A percentile compares a stretch with the other conserved stretches of the same genome.
Evolutionary conservation across 2,888 invertebrate genomes (phyloP).

Genomic region (Drosophila prolongata): DNA sequence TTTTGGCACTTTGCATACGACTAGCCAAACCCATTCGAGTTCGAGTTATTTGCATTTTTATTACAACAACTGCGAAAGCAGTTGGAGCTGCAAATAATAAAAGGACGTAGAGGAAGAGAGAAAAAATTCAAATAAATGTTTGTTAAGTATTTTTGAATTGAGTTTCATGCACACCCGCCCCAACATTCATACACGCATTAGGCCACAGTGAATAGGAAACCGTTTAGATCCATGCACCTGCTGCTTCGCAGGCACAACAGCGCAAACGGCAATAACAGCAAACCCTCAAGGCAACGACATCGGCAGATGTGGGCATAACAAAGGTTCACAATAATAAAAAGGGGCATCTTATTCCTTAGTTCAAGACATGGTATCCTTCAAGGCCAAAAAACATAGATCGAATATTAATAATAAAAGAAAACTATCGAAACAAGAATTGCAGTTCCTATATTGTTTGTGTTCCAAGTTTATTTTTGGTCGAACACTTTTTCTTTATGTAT

Average conservation of each 20-base stretch:
- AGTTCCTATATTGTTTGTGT: too few species aligned
- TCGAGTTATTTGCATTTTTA: slow-evolving; percentile 76
- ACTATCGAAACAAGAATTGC: too few species aligned
- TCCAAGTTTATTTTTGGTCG: too few species aligned
- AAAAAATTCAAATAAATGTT: slow-evolving; percentile 76
- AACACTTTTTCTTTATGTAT: too few species aligned
- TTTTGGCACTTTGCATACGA: slow-evolving; percentile 76
- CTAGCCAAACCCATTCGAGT: slow-evolving; percentile 62
- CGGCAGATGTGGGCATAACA: slow-evolving; percentile 28
- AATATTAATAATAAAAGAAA: neutral
- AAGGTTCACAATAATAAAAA: slow-evolving; percentile 1
- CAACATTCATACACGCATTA: slow-evolving; percentile 42
- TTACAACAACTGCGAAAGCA: slow-evolving; percentile 70
- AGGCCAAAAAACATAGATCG: neutral
- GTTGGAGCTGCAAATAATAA: slow-evolving; percentile 39
- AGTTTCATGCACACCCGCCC: slow-evolving; percentile 58
- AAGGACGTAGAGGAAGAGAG: slow-evolving; percentile 16
- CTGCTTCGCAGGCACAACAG: slow-evolving; percentile 54
- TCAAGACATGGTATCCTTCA: neutral
- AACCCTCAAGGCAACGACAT: slow-evolving; percentile 13
- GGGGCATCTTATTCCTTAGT: neutral
- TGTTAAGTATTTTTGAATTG: slow-evolving; percentile 79
- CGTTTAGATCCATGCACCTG: slow-evolving; percentile 67
- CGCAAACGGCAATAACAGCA: slow-evolving; percentile 23
- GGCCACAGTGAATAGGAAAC: slow-evolving; percentile 51